Evolutionary conservation across 30 jellyfish, hydroid and myxozoan species (phyloP).

Genomic region (Rhopilema esculentum): DNA sequence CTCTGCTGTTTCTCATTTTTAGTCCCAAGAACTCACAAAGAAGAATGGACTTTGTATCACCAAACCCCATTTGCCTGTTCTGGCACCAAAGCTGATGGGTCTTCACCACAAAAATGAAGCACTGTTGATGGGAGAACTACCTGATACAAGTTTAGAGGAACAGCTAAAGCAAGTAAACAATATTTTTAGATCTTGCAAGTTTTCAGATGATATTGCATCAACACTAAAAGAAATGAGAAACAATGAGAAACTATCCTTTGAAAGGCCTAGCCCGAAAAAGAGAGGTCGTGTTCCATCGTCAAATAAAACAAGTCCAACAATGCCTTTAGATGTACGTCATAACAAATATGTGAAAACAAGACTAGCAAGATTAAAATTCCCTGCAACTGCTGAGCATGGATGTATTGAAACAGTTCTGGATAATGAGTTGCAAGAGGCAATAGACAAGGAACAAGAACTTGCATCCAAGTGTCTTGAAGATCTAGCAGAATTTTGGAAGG

Average conservation of each 20-base stretch:
- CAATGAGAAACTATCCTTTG: conserved; percentile 29
- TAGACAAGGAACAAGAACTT: conserved; percentile 49
- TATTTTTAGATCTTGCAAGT: conserved; percentile 19
- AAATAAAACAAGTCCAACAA: conserved; percentile 7
- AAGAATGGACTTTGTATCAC: conserved; percentile 16
- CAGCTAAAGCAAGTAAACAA: conserved; percentile 44
- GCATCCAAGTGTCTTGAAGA: conserved; percentile 65
- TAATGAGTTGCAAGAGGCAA: conserved; percentile 20
- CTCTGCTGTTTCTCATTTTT: background rate
- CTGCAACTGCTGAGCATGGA: background rate
- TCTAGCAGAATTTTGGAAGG: conserved; percentile 72
- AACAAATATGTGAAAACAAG: conserved; percentile 32
- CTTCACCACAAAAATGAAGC: conserved; percentile 79
- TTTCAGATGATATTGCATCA: conserved; percentile 45
- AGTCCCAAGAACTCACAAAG: conserved; percentile 27
- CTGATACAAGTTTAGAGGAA: conserved; percentile 26
- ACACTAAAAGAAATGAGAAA: conserved; percentile 61
- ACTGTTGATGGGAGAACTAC: conserved; percentile 83
- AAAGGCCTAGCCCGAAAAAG: conserved; percentile 28
- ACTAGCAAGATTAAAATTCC: conserved; percentile 4
- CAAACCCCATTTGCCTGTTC: conserved; percentile 49
- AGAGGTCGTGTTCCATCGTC: conserved; percentile 8
- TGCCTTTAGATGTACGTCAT: background rate
- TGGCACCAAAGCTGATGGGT: conserved; percentile 92
- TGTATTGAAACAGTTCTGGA: background rate